These are phyloP conservation scores for Daubentonia madagascariensis DNA, from an alignment of 2,113 vertebrate species.

Conservation along the genomic window DNA sequence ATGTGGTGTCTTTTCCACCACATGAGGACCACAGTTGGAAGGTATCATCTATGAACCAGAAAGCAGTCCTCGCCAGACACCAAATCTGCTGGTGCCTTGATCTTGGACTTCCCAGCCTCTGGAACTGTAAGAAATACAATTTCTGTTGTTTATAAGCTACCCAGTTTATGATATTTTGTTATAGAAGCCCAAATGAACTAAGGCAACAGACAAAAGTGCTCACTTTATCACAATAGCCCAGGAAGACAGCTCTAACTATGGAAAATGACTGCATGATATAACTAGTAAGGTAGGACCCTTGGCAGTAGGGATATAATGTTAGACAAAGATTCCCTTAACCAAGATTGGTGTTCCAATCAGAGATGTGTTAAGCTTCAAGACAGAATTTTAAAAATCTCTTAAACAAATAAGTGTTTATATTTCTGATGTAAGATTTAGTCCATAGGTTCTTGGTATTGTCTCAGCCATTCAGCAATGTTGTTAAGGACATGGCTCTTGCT, in stretches of 20 bases:
- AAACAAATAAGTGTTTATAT: background rate
- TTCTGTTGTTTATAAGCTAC: background rate
- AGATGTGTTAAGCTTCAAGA: background rate
- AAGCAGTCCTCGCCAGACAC: background rate
- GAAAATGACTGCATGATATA: background rate
- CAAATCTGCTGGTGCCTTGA: background rate
- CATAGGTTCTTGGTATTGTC: background rate
- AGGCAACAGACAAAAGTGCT: background rate
- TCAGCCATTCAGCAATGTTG: background rate
- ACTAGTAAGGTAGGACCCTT: background rate
- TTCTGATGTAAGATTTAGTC: background rate
- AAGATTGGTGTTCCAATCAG: background rate
- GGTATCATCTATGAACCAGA: background rate
- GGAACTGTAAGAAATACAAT: background rate
- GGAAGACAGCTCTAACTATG: background rate
- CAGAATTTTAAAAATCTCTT: background rate
- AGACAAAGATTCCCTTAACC: background rate
- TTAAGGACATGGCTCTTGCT: background rate
- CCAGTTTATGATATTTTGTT: background rate
- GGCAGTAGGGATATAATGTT: background rate
- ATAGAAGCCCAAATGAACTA: background rate
- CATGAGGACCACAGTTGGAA: background rate
- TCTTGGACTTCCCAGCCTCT: background rate
- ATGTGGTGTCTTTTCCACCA: background rate
- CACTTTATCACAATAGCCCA: background rate